Base-by-base conservation (phyloP, 1,140 invertebrate genomes). In the Psilanteris sp. region DNA sequence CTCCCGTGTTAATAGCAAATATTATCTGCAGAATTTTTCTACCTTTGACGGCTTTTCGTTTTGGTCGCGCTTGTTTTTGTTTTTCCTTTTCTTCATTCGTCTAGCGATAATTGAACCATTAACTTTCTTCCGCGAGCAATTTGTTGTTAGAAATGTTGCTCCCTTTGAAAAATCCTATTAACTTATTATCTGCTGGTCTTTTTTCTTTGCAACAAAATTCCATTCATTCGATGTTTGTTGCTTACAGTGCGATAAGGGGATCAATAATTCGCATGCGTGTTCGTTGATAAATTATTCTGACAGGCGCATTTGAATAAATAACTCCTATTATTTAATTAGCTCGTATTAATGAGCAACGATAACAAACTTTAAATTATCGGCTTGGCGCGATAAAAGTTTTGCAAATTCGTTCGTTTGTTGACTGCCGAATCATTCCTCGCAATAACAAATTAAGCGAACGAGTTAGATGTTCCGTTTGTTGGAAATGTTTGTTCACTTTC, bases 1-100 rank as follows among this genome's bases (percentile, higher is more conserved):
- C 79, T 79, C 79, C 81, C 80, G 82, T 79, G 80, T 83, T 85
- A 85, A 83, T 83, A 81, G 82, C 77, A 80, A 85, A 85, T 85
- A 85, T 83, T 80, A 83, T 81, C 79, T 61, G 59, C 68, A 50
- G 20, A 32, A 20, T 81, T 83, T 82, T 59, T 44, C 20, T 50
- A 8, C 27, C 26, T 32, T 48, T 26, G 26, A 26, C 34, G 29
- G n/a, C 52, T 44, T 37, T 41, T 55, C 22, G 34, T 55, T 67
- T 46, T 4, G 29, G 27, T 54, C 31, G 9, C 9, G 10, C 6
- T 43, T 15, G n/a, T 43, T 44, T 27, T 24, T 36, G n/a, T 1
- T 4, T 0, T 1, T 7, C n/a, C 6, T 27, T 27, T 10, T 16
- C 18, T 22, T 48, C 41, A 1, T 27, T 9, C 11, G 7, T 4